Conservation (phyloP, 2,113 vertebrate genomes). For the Leptosomus discolor region DNA sequence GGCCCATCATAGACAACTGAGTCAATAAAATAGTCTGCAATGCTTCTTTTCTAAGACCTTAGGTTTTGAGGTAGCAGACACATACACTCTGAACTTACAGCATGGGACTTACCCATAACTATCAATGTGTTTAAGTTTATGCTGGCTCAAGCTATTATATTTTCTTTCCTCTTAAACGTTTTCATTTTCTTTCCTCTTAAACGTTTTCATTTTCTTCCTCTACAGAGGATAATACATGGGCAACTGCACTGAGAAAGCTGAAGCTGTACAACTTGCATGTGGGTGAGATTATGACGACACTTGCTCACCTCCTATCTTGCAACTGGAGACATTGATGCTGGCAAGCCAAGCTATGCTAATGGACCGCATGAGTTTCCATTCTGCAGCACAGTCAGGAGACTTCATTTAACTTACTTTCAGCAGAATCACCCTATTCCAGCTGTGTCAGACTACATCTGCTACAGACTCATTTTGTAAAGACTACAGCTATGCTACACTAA, state of each 20-base stretch:
- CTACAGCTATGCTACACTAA: background rate
- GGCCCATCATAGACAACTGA: rapidly evolving
- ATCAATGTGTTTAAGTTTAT: background rate
- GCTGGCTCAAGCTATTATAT: background rate
- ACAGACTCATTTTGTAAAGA: background rate
- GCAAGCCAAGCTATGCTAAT: background rate
- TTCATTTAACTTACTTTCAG: background rate
- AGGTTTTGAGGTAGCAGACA: background rate
- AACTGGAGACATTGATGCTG: background rate
- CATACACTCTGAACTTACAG: background rate
- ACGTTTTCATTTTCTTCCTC: background rate
- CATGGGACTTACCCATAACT: rapidly evolving
- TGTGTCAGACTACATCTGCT: background rate
- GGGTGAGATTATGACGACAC: background rate
- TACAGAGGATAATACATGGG: too few species aligned
- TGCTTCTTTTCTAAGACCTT: background rate
- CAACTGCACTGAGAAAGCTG: background rate
- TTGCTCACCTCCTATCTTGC: background rate
- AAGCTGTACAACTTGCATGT: background rate
- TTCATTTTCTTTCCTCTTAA: background rate
- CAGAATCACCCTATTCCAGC: background rate
- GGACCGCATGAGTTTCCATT: background rate
- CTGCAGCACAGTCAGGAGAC: background rate
- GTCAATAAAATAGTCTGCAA: background rate
- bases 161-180: background rate